phyloP scores from a whole-genome alignment of 2,797 vertebrate genomes.

The Lepus oiostolus region DNA sequence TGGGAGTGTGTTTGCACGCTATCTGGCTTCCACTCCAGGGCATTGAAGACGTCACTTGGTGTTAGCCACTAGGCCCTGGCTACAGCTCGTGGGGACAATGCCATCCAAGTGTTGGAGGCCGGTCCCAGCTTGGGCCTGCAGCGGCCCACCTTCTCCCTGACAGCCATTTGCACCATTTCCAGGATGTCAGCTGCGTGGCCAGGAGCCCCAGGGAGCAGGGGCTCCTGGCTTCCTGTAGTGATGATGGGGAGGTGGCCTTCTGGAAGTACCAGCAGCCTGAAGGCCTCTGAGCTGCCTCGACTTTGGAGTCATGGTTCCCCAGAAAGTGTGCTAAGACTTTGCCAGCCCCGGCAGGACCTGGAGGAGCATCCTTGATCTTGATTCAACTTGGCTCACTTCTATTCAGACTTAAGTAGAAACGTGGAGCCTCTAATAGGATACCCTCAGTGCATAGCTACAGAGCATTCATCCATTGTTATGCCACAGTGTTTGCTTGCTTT shows the following conservation, averaged over 20 bases:
- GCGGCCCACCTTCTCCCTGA: slow-evolving; percentile 91
- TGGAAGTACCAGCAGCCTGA: slow-evolving; percentile 93
- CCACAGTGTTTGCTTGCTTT: slow-evolving; percentile 1
- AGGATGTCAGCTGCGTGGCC: slow-evolving; percentile 95
- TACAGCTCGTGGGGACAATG: slow-evolving; percentile 94
- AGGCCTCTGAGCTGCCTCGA: slow-evolving; percentile 76
- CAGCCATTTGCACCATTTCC: slow-evolving; percentile 90
- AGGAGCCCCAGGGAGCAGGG: slow-evolving; percentile 94
- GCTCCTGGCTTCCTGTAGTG: slow-evolving; percentile 94
- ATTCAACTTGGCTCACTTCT: not conserved
- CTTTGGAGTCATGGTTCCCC: not conserved
- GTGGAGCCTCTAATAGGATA: not conserved
- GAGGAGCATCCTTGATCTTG: not conserved
- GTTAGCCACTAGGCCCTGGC: slow-evolving; percentile 91
- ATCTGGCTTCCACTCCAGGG: slow-evolving; percentile 94
- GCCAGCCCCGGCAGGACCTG: not conserved
- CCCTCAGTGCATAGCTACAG: not conserved
- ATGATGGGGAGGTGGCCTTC: slow-evolving; percentile 93
- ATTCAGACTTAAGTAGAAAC: not conserved
- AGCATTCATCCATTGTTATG: not conserved
- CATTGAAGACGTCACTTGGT: slow-evolving; percentile 96
- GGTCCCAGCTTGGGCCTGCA: slow-evolving; percentile 86
- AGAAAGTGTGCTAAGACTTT: not conserved
- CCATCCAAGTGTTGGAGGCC: slow-evolving; percentile 94
- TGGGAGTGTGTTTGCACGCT: slow-evolving; percentile 96